These are phyloP conservation scores for Diadegma fenestrale DNA, from an alignment of 2,888 invertebrate genomes.

Conservation along the genomic window DNA sequence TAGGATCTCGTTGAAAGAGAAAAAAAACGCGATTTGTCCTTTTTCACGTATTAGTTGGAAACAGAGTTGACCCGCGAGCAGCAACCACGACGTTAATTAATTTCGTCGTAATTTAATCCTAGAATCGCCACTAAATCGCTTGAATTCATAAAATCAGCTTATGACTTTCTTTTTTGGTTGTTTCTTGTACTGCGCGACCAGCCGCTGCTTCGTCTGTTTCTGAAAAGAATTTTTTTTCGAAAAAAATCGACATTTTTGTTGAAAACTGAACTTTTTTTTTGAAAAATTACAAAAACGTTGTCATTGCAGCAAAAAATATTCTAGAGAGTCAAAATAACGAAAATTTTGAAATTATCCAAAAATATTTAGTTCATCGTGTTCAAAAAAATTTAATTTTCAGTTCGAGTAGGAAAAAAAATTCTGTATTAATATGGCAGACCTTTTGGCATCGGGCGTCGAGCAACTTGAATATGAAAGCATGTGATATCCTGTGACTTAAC, in stretches of 20 bases:
- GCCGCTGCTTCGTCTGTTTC: slow-evolving; percentile 5
- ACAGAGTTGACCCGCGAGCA: slow-evolving; percentile 56
- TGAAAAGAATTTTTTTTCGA: too few species aligned
- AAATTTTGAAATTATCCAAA: too few species aligned
- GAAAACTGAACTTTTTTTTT: too few species aligned
- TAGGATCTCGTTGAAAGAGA: neutral
- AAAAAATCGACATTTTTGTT: too few species aligned
- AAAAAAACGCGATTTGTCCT: slow-evolving; percentile 9
- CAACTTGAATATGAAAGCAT: slow-evolving; percentile 26
- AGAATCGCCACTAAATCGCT: slow-evolving; percentile 50
- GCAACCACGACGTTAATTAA: slow-evolving; percentile 62
- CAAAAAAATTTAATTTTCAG: too few species aligned
- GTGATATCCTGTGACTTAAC: slow-evolving; percentile 18
- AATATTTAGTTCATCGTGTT: too few species aligned
- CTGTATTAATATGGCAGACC: slow-evolving; percentile 56
- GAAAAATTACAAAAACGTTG: too few species aligned
- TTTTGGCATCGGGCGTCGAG: slow-evolving; percentile 4
- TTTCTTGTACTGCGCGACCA: slow-evolving; percentile 5
- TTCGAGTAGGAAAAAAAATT: slow-evolving; percentile 49
- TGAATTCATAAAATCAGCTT: slow-evolving; percentile 61
- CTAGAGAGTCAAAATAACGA: too few species aligned
- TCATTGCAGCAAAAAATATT: too few species aligned
- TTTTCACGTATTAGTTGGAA: slow-evolving; percentile 1
- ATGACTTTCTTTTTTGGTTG: slow-evolving; percentile 14
- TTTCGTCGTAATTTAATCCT: slow-evolving; percentile 59